Conservation (phyloP, 2,797 vertebrate species). For the Nannoperca australis region DNA sequence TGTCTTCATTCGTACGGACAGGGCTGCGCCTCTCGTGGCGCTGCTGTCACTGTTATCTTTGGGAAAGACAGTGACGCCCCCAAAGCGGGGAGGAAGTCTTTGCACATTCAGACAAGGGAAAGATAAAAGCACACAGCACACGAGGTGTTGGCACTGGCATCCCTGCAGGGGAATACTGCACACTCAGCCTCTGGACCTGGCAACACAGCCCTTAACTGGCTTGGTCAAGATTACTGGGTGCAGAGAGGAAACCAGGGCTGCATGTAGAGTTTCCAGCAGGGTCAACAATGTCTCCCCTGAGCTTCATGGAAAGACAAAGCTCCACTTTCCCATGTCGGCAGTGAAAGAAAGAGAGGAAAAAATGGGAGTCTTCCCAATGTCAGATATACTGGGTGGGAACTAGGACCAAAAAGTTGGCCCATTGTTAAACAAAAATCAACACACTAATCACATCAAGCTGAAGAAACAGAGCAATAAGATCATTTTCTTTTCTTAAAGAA, state of each 20-base stretch:
- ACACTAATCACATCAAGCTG: neutral
- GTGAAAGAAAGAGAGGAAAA: slow-evolving; percentile 9
- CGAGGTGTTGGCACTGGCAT: slow-evolving; percentile 49
- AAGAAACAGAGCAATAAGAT: neutral
- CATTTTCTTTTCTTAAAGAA: neutral
- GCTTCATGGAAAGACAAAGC: slow-evolving; percentile 58
- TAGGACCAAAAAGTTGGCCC: neutral
- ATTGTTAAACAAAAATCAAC: neutral
- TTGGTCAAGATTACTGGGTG: slow-evolving; percentile 34
- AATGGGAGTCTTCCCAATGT: slow-evolving; percentile 2
- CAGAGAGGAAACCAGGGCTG: slow-evolving; percentile 37
- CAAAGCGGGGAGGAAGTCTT: slow-evolving; percentile 22
- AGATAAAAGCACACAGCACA: slow-evolving; percentile 22
- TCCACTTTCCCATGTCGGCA: slow-evolving; percentile 44
- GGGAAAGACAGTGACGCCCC: slow-evolving; percentile 50
- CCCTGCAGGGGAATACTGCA: slow-evolving; percentile 18
- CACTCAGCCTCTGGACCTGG: slow-evolving; percentile 13
- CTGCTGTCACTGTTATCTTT: slow-evolving; percentile 57
- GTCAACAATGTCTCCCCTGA: slow-evolving; percentile 55
- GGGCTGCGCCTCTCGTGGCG: slow-evolving; percentile 29
- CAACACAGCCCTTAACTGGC: slow-evolving; percentile 10
- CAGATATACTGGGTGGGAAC: slow-evolving; percentile 34
- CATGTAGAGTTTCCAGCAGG: slow-evolving; percentile 45
- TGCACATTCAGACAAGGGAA: slow-evolving; percentile 14
- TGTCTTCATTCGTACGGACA: slow-evolving; percentile 65